phyloP scores from a whole-genome alignment of 1,140 invertebrate genomes.

The Bombus confusus region DNA sequence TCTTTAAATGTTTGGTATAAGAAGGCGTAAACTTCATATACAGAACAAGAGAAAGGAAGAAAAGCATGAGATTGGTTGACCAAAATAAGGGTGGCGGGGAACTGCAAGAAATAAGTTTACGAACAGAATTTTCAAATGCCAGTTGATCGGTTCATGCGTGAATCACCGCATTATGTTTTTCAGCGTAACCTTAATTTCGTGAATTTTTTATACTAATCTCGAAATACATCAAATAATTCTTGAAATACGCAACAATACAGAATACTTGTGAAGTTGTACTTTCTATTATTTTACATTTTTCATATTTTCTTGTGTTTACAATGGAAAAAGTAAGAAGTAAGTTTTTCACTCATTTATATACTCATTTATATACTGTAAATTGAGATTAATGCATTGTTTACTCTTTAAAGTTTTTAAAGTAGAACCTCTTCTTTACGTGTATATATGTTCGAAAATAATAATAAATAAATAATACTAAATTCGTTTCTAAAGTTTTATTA shows the following conservation, averaged over 20 bases:
- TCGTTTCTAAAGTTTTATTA: background rate
- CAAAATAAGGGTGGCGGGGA: background rate
- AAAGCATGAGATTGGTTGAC: background rate
- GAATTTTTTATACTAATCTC: conserved; percentile 13
- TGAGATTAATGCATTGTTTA: background rate
- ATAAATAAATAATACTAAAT: background rate
- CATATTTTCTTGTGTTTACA: background rate
- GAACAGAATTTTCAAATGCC: conserved; percentile 30
- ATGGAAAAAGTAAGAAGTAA: conserved; percentile 42
- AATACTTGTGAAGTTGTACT: background rate
- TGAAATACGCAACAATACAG: background rate
- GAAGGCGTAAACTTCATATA: background rate
- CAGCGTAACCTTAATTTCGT: conserved; percentile 54
- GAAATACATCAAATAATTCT: background rate
- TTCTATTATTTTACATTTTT: background rate
- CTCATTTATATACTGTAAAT: background rate
- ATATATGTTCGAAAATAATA: background rate
- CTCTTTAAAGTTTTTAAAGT: background rate
- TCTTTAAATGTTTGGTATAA: background rate
- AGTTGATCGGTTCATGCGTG: conserved; percentile 12
- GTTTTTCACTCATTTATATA: conserved; percentile 14
- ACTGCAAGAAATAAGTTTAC: background rate
- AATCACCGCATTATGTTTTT: background rate
- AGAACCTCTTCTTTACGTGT: background rate
- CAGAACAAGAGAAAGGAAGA: background rate